Evolutionary conservation across 2,113 vertebrate genomes (phyloP).

Genomic region (Pseudorasbora parva): DNA sequence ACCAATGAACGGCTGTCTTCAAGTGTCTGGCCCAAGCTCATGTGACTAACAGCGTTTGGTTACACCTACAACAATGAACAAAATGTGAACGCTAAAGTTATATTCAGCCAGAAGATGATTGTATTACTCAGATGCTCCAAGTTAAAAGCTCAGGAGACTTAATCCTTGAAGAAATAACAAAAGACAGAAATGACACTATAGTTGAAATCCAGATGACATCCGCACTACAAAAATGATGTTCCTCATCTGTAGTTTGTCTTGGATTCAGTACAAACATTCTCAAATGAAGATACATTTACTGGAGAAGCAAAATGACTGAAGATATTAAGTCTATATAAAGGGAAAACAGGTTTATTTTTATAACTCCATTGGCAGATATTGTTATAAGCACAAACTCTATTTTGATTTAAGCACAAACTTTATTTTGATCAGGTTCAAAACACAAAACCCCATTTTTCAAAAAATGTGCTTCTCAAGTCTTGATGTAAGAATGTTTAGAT

Average conservation of each 20-base stretch:
- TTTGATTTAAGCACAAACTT: no score
- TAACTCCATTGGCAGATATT: no score
- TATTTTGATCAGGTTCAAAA: not conserved
- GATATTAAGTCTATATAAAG: not conserved
- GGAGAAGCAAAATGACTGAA: no score
- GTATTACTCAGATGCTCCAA: not conserved
- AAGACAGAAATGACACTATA: not conserved
- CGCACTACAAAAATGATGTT: not conserved
- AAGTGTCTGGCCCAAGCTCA: slow-evolving; percentile 17
- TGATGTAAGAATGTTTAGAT: not conserved
- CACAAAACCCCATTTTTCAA: not conserved
- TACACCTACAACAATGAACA: not conserved
- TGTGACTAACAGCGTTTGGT: not conserved
- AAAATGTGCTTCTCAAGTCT: not conserved
- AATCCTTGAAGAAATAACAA: not conserved
- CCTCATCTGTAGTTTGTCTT: not conserved
- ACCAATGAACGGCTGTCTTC: not conserved
- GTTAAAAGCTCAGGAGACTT: not conserved
- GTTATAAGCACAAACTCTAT: no score
- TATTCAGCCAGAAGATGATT: not conserved
- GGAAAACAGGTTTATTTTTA: no score
- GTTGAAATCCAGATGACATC: not conserved
- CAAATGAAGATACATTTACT: not conserved
- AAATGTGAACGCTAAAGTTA: not conserved
- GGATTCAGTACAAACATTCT: not conserved